Base-by-base conservation (phyloP, 2,888 invertebrate species). In the Diadegma fenestrale region DNA sequence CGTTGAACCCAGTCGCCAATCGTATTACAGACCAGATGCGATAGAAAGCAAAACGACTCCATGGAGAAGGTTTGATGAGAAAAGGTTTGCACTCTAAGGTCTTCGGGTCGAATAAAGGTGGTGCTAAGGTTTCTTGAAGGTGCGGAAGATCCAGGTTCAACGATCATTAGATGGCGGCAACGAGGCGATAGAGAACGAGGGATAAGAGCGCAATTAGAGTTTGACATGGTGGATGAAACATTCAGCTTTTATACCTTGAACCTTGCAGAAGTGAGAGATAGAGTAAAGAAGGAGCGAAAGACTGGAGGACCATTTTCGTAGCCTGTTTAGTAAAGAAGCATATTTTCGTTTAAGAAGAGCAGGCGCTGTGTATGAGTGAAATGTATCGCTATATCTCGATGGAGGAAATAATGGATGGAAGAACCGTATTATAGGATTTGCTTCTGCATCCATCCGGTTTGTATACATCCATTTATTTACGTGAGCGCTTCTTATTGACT, bases 121-220 rank as follows among this genome's bases (percentile, higher is more conserved):
- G 51, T 43, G 69, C 41, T 81, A 45, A 37, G 54, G 43, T 79
- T 76, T 61, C 37, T 73, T 19, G 30, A 77, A 48, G 43, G 41
- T 51, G 84, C 75, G 48, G 54, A 73, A 48, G 76, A 54, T 19
- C 10, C 43, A 54, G 61, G 63, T 26, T 22, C 5, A 58, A 58
- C 12, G 26, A 58, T 58, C 58, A 58, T 58, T 58, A n/a, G 79
- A 22, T 69, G 30, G 68, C 48, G 30, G 66, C 58, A 54, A 51
- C 75, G 41, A 41, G 66, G 7, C 33, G 26, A 71, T 75, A 54
- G 68, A 72, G 37, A 78, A 61, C 72, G 80, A 66, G 58, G 68
- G 82, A 73, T 87, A 82, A 87, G 86, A 84, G 86, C 86, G 86
- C 85, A 85, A 88, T 88, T 88, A 88, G 81, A 84, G 82, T 75